Conservation (phyloP, 1,140 invertebrate species). For the Pantala flavescens region DNA sequence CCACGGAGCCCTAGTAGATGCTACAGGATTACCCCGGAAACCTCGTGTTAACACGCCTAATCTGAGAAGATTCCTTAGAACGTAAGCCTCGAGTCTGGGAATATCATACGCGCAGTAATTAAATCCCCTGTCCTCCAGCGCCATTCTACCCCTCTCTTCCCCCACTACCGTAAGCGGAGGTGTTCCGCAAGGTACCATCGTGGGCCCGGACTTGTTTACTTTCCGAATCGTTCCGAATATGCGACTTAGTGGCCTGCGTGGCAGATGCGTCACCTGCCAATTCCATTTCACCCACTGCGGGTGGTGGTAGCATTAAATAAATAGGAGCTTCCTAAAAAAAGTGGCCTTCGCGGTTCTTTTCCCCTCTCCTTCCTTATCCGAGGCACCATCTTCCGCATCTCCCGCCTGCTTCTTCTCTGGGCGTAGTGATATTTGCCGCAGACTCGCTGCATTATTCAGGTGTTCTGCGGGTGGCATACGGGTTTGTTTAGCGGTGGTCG, state of each 20-base stretch:
- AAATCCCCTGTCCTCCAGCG: not conserved
- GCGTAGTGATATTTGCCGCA: conserved; percentile 1
- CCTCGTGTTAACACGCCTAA: not conserved
- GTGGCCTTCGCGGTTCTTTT: not conserved
- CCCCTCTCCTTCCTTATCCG: not conserved
- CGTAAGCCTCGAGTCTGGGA: not conserved
- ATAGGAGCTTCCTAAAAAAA: not conserved
- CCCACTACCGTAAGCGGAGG: too few species aligned
- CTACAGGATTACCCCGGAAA: not conserved
- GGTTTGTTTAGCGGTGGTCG: conserved; percentile 3
- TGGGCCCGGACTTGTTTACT: not conserved
- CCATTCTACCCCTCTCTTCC: not conserved
- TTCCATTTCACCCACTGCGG: not conserved
- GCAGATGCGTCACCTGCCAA: not conserved
- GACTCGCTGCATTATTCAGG: not conserved
- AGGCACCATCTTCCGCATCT: too few species aligned
- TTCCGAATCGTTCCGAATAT: not conserved
- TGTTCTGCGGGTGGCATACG: not conserved
- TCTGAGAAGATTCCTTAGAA: not conserved
- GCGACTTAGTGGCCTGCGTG: too few species aligned
- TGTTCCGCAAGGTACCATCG: too few species aligned
- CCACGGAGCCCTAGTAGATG: not conserved
- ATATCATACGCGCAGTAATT: not conserved
- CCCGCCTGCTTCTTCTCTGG: not conserved
- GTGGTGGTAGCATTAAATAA: not conserved